Conservation (phyloP, 2,888 invertebrate genomes). For the Scaptomyza tumidula region DNA sequence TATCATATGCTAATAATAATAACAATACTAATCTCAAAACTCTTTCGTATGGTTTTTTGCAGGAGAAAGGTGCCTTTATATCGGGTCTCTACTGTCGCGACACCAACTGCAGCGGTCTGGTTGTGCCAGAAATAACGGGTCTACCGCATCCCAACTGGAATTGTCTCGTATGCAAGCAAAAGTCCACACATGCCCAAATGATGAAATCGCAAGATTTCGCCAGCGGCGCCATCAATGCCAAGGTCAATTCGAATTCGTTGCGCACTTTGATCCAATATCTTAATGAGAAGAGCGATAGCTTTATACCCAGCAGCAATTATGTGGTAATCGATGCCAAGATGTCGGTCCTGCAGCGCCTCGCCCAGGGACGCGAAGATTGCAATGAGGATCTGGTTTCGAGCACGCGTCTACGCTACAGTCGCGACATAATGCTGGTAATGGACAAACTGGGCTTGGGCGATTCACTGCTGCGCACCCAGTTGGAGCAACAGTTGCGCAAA, state of each 20-base stretch:
- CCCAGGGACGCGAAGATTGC: conserved; percentile 75
- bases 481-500: conserved; percentile 71
- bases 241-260: conserved; percentile 79
- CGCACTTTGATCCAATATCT: conserved; percentile 80
- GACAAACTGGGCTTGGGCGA: conserved; percentile 83
- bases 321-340: conserved; percentile 83
- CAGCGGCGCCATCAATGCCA: conserved; percentile 82
- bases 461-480: conserved; percentile 80
- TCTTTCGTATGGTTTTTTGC: conserved; percentile 19
- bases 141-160: conserved; percentile 87
- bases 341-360: conserved; percentile 76
- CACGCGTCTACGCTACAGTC: conserved; percentile 79
- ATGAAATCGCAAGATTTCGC: conserved; percentile 83
- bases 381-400: conserved; percentile 74
- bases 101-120: conserved; percentile 82
- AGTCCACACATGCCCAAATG: conserved; percentile 81
- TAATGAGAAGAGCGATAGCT: conserved; percentile 80
- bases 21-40: not conserved
- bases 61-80: conserved; percentile 83
- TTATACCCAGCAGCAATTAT: conserved; percentile 83
- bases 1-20: not conserved
- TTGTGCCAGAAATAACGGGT: conserved; percentile 87
- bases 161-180: conserved; percentile 87
- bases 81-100: conserved; percentile 85
- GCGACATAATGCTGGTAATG: conserved; percentile 81